Evolutionary conservation across 2,888 invertebrate genomes (phyloP), one percentile per base, ranked within the genome.

Genomic region (Epistrophe grossulariae): DNA sequence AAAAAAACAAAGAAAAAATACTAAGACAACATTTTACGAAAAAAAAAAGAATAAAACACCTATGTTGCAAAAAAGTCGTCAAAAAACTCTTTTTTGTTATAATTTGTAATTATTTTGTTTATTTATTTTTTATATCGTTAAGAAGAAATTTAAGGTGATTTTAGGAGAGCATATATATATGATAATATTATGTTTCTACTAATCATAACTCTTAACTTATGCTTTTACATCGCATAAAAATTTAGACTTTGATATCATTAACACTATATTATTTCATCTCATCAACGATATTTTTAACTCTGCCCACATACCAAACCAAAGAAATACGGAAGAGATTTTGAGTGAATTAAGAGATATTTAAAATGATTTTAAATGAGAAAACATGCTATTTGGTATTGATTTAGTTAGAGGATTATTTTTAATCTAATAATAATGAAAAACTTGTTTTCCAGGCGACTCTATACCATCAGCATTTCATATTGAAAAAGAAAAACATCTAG

Each of bases 1-100:
- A 48, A 10, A 72, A 73, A 89, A 84, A n/a, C n/a, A n/a, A n/a
- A n/a, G n/a, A 88, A 89, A 84, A 71, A 59, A 48, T 71, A 71
- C 78, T 48, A 66, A 70, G 74, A 64, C 55, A 87, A 81, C 68
- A 83, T 55, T 38, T 77, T 78, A 70, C 35, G 45, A 70, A 38
- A 52, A 64, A n/a, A 64, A 62, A 64, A 64, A 62, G 24, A 78
- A 88, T 80, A 88, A 88, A 88, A 88, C 88, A 77, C 43, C 40
- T 38, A 43, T 73, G 77, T 81, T 84, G 72, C 60, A 72, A 77
- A 80, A 73, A 78, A 85, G 77, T 83, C 80, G 72, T 81, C 81
- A 78, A 38, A 70, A 73, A 72, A 55, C 40, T 81, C 31, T 71
- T 81, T 55, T 55, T 55, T 55, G 28, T 55, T 55, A 31, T n/a